Conservation (phyloP, 2,113 vertebrate genomes). For the Austrofundulus limnaeus region DNA sequence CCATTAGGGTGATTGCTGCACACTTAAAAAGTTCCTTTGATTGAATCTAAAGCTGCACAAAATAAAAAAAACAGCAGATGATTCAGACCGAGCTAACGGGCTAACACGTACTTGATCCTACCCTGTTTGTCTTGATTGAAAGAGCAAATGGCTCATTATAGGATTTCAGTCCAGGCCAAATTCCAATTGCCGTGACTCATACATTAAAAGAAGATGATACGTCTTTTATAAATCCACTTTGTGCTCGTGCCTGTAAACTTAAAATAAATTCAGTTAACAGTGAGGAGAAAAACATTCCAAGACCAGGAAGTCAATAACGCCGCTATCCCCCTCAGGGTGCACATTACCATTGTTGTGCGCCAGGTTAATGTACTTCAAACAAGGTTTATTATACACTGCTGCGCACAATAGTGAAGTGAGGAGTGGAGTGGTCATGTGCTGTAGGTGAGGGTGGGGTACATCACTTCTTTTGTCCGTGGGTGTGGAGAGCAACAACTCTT, state of each 20-base stretch:
- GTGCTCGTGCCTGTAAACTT: conserved; percentile 58
- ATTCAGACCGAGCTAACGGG: not conserved
- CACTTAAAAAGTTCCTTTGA: not conserved
- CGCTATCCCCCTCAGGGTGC: conserved; percentile 70
- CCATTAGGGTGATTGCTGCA: not conserved
- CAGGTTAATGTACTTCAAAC: conserved; percentile 81
- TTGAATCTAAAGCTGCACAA: conserved; percentile 1
- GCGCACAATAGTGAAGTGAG: conserved; percentile 67
- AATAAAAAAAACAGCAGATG: not conserved
- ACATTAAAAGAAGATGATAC: conserved; percentile 30
- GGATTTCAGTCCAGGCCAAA: conserved; percentile 1
- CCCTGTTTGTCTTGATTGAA: conserved; percentile 8
- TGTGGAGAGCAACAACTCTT: conserved; percentile 15
- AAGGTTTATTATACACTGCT: conserved; percentile 78
- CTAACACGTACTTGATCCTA: not conserved
- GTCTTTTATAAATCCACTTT: conserved; percentile 46
- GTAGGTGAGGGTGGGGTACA: conserved; percentile 33
- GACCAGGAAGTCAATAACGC: conserved; percentile 78
- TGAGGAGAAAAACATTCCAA: conserved; percentile 69
- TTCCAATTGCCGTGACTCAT: conserved; percentile 28
- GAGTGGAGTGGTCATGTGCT: conserved; percentile 33
- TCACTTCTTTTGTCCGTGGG: conserved; percentile 27
- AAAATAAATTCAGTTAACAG: conserved; percentile 70
- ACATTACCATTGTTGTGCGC: conserved; percentile 77
- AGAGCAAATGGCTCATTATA: not conserved